phyloP scores from a whole-genome alignment of 1,140 invertebrate species.

The Ganaspis sp. region DNA sequence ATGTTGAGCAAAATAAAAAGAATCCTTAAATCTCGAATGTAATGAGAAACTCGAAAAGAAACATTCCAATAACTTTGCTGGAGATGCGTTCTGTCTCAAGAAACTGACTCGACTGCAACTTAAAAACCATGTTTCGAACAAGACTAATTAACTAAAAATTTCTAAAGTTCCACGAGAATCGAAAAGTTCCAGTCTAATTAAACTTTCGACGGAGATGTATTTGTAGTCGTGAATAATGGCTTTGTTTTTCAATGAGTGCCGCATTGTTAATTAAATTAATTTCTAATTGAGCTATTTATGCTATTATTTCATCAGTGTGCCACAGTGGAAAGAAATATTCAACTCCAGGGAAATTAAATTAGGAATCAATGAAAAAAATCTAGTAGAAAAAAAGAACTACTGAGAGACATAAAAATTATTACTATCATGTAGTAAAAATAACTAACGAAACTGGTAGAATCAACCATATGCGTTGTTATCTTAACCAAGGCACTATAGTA shows the following conservation, averaged over 20 bases:
- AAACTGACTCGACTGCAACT: neutral
- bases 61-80: neutral
- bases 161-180: neutral
- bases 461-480: too few species aligned
- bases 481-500: too few species aligned
- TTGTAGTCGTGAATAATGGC: slow-evolving; percentile 3
- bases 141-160: slow-evolving; percentile 14
- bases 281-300: too few species aligned
- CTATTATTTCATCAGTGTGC: too few species aligned
- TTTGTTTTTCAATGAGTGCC: neutral
- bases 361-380: too few species aligned
- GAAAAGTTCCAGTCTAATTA: slow-evolving; percentile 9
- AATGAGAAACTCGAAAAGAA: neutral
- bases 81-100: neutral
- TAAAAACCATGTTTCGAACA: slow-evolving; percentile 10
- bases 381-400: too few species aligned
- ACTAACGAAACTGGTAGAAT: too few species aligned
- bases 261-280: too few species aligned
- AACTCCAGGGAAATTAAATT: too few species aligned
- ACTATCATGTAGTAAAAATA: too few species aligned
- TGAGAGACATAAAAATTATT: too few species aligned
- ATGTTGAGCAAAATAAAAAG: neutral
- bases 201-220: slow-evolving; percentile 5
- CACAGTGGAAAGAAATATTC: too few species aligned
- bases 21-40: neutral